These are phyloP conservation scores for Tyto alba DNA, from an alignment of 2,113 vertebrate species.

Conservation along the genomic window DNA sequence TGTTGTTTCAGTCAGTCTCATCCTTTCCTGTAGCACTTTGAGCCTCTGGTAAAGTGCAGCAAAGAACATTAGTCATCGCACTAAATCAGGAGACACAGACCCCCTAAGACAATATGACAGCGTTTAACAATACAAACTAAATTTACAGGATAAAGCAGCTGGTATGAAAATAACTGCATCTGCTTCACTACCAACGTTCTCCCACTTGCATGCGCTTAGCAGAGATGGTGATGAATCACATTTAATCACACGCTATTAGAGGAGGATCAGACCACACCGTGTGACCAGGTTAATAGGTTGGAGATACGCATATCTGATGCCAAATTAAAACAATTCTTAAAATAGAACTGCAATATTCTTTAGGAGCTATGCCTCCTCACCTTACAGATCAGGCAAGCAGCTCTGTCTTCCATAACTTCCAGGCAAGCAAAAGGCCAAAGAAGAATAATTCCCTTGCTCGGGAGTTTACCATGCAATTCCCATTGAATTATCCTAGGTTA, in stretches of 20 bases:
- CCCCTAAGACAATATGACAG: background rate
- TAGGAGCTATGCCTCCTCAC: background rate
- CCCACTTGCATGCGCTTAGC: background rate
- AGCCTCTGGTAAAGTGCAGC: background rate
- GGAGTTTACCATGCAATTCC: background rate
- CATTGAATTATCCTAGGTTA: background rate
- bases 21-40: background rate
- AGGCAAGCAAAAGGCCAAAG: background rate
- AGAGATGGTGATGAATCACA: background rate
- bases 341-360: background rate
- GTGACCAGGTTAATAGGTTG: background rate
- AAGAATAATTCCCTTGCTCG: background rate
- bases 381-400: background rate
- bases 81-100: background rate
- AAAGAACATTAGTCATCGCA: background rate
- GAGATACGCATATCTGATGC: background rate
- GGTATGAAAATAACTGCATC: background rate
- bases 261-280: background rate
- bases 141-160: background rate
- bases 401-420: background rate
- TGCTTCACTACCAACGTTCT: background rate
- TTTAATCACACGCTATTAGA: background rate
- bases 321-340: background rate
- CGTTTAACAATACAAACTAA: background rate
- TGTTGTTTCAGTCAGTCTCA: background rate